Evolutionary conservation across 2,888 invertebrate species (phyloP), one percentile per base, ranked within the genome.

Genomic region (Yponomeuta cagnagella): DNA sequence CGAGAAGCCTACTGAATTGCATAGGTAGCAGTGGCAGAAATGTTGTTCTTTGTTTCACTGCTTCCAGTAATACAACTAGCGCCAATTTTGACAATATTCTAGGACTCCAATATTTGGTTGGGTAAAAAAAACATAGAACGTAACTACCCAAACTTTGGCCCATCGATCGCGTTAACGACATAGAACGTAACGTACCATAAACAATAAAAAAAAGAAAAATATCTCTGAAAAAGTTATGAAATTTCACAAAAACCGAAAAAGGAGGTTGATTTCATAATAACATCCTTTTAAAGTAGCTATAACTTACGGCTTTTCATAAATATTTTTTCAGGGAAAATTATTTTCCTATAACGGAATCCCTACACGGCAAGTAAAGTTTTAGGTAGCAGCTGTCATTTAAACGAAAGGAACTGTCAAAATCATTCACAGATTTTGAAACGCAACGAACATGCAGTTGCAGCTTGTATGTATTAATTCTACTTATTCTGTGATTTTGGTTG

Each of bases 121-220:
- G 68, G 2, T 68, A 31, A 31, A 31, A 52, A 15, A 15, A 3
- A 15, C 52, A 15, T 58, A 58, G 52, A 58, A 58, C 52, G 52
- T 58, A 58, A 58, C 52, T 58, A 43, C 6, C 5, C 43, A 5
- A 43, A 5, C 3, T 43, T 43, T 43, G 12, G 12, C 15, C 15
- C 12, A 58, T 58, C 15, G 15, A 15, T 58, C 12, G 52, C 15
- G 52, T 15, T 12, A 2, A 10, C 0, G 12, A 2, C 52, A 52
- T 68, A 68, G 68, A 68, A 68, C n/a, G 68, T 68, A 52, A 48
- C 64, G 64, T 43, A 43, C 43, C 8, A 8, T 43, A 43, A 43
- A 8, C 43, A 43, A 43, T 43, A 43, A 1, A 43, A 8, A 58
- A 15, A 58, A 12, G 33, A 5, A 33, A 33, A 33, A 1, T 33